Evolutionary conservation across 2,888 invertebrate genomes (phyloP).

Genomic region (Ametastegia equiseti): DNA sequence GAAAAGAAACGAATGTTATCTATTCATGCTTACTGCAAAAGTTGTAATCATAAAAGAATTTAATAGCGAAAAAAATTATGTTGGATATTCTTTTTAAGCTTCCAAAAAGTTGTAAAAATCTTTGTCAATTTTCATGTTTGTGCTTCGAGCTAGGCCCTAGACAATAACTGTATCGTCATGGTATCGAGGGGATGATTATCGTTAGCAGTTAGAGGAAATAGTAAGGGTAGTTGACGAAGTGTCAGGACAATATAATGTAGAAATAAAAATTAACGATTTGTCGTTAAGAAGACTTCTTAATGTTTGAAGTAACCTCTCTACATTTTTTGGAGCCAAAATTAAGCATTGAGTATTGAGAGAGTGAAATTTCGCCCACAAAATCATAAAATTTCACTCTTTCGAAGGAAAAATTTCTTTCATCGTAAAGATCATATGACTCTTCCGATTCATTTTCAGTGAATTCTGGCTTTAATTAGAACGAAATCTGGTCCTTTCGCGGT

Average conservation of each 20-base stretch:
- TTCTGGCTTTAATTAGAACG: too few species aligned
- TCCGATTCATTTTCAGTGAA: too few species aligned
- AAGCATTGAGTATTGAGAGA: too few species aligned
- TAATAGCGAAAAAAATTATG: neutral
- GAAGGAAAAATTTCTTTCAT: too few species aligned
- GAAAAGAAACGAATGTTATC: neutral
- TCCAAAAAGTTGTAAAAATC: neutral
- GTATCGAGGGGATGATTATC: slow-evolving; percentile 3
- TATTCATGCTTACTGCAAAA: neutral
- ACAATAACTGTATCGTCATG: neutral
- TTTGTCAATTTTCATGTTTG: neutral
- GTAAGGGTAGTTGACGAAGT: neutral
- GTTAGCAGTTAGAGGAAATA: slow-evolving; percentile 7
- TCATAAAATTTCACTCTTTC: too few species aligned
- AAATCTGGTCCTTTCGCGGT: too few species aligned
- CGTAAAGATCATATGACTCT: too few species aligned
- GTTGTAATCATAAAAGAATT: neutral
- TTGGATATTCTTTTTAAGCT: neutral
- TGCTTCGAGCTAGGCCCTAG: neutral
- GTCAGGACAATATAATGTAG: neutral
- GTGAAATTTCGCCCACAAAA: too few species aligned
- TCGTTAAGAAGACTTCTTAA: slow-evolving; percentile 15
- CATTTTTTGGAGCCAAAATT: too few species aligned
- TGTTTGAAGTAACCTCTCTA: neutral
- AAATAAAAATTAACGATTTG: slow-evolving; percentile 24